phyloP scores from a whole-genome alignment of 1,140 invertebrate species.

The Drosophila willistoni region DNA sequence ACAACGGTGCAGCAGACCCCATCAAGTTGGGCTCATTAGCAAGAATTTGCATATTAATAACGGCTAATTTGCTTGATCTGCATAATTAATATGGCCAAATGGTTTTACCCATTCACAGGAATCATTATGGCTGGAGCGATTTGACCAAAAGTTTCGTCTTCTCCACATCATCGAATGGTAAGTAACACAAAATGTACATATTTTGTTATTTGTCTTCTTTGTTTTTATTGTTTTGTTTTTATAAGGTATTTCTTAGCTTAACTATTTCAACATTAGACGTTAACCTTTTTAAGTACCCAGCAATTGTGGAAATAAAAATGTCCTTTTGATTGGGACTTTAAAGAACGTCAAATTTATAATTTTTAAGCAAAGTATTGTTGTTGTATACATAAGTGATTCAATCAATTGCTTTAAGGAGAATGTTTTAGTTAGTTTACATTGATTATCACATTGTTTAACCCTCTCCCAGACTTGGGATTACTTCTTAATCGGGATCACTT shows the following conservation, averaged over 20 bases:
- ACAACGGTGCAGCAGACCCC: constrained; percentile 12
- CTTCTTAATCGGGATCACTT: too few relatives aligned
- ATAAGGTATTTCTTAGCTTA: not conserved
- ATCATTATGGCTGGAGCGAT: constrained; percentile 87
- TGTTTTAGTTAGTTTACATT: too few relatives aligned
- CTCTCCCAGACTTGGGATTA: too few relatives aligned
- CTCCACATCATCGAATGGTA: constrained; percentile 84
- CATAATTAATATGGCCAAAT: constrained; percentile 52
- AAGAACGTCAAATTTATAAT: too few relatives aligned
- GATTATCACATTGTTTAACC: too few relatives aligned
- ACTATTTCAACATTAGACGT: not conserved
- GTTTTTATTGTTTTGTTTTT: not conserved
- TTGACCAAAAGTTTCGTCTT: constrained; percentile 85
- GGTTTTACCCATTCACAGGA: constrained; percentile 71
- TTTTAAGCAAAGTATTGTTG: too few relatives aligned
- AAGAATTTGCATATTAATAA: constrained; percentile 62
- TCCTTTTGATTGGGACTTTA: too few relatives aligned
- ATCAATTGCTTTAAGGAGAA: too few relatives aligned
- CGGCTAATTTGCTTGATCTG: constrained; percentile 39
- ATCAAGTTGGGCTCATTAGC: constrained; percentile 45
- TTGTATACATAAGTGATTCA: too few relatives aligned
- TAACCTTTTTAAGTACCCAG: too few relatives aligned
- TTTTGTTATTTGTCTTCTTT: not conserved
- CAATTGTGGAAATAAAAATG: too few relatives aligned
- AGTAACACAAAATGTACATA: constrained; percentile 43